Base-by-base conservation (phyloP, 2,888 invertebrate genomes). In the Drosophila yooni region DNA sequence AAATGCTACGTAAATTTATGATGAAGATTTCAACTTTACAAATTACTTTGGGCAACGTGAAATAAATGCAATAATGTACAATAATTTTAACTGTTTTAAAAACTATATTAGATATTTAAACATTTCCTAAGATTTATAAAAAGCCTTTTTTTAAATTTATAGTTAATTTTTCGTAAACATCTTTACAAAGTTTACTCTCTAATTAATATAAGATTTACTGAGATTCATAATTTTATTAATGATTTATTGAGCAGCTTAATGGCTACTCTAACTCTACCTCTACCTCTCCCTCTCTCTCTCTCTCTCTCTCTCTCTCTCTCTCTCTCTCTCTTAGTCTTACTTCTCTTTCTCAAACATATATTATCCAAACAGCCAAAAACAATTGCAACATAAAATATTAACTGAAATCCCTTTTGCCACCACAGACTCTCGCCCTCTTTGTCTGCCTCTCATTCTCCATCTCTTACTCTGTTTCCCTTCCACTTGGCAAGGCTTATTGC, bases 401-500 rank as follows among this genome's bases (percentile, higher is more conserved):
- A 57, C 48, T 43, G 21, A 73, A 60, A 50, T 53, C 59, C 51
- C 15, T 52, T 43, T 57, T n/a, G 15, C 46, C 25, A 8, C 46
- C 25, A 8, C 56, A 15, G 38, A 38, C n/a, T n/a, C 4, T 21
- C 38, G 25, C 3, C n/a, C 7, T 33, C 53, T 7, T 18, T 31
- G 15, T 40, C 25, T 6, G 31, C 10, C 11, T 18, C 10, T 10
- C 36, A 3, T 57, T 21, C 25, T 57, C 33, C 15, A 52, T 7
- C 7, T 34, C 18, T 21, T 21, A 27, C 15, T 15, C 29, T 11
- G 27, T 11, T 29, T 27, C 5, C 2, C 59, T 29, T 33, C 15
- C 54, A 36, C 33, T 60, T 52, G 52, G 36, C 53, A 50, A 29
- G 61, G 66, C 56, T 70, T 54, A 77, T 64, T 70, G 79, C 79